Conservation (phyloP, 2,888 invertebrate species). For the Macropis europaea region DNA sequence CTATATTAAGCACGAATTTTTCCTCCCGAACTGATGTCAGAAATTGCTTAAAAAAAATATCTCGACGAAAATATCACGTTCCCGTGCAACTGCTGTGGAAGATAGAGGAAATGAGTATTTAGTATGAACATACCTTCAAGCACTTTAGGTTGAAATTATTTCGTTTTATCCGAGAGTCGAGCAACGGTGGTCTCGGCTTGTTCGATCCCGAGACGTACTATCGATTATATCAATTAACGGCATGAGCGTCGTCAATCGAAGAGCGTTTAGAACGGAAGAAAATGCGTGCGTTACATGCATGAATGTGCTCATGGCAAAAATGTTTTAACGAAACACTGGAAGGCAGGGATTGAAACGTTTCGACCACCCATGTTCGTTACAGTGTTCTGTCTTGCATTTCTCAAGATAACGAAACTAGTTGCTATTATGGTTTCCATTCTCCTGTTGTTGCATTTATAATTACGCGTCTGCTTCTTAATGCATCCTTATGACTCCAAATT, state of each 20-base stretch:
- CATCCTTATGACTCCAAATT: not conserved
- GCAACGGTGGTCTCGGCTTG: not conserved
- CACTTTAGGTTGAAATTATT: not conserved
- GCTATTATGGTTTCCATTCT: not conserved
- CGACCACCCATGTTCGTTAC: slow-evolving; percentile 15
- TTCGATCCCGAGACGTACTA: not conserved
- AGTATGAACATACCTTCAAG: not conserved
- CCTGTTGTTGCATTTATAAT: not conserved
- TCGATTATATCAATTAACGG: slow-evolving; percentile 10
- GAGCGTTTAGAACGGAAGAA: not conserved
- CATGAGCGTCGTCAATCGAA: not conserved
- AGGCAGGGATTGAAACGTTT: not conserved
- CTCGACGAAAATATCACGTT: no score
- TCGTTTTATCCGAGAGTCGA: not conserved
- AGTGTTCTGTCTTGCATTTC: not conserved
- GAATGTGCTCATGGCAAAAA: not conserved
- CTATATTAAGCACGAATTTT: no score
- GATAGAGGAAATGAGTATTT: no score
- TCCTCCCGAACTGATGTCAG: no score
- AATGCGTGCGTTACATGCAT: no score
- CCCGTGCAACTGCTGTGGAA: no score
- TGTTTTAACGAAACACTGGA: not conserved
- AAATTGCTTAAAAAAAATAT: no score
- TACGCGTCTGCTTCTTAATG: not conserved
- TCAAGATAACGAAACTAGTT: slow-evolving; percentile 10